Base-by-base conservation (phyloP, 2,888 invertebrate genomes). In the Mesorhabditis belari region DNA sequence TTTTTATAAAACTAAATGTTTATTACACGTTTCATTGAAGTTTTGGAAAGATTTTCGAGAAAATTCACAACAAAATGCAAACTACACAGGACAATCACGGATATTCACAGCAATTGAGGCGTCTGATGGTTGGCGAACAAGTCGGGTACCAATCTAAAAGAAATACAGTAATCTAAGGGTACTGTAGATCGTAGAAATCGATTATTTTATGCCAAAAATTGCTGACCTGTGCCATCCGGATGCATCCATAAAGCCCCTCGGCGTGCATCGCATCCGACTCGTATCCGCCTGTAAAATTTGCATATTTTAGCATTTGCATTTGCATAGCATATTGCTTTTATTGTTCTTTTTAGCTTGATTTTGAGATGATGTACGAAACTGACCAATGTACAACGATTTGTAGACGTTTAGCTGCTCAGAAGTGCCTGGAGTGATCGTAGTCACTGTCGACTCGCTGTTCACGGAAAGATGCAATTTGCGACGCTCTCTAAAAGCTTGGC, bases 401-500 rank as follows among this genome's bases (percentile, higher is more conserved):
- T 73, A 73, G 17, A 73, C 73, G 57, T 73, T 73, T 51, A 73
- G 54, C 52, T 71, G 71, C 49, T 71, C 71, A 6, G 68, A 64
- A 9, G 69, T 65, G n/a, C 58, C 65, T 27, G 71, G 67, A 0
- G 71, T 55, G 6, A 61, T 55, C n/a, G 61, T 66, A 5, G 64
- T 61, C 19, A 71, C 65, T 24, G 73, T 70, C 29, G 62, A 58
- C 19, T 70, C 63, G 24, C 67, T 67, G 44, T 73, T 66, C 4
- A 73, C 63, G 0, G 73, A 65, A 19, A 73, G 27, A 17, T 63
- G 64, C 19, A 73, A 52, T 6, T 62, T 54, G 2, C 65, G 55
- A 9, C 55, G 58, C 12, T 62, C 55, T 21, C 67, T 65, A 53
- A 23, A 61, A 56, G n/a, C 5, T 35, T 35, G 12, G 44, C n/a